A percentile compares a stretch with the other conserved stretches of the same genome.
Evolutionary conservation across 2,888 invertebrate species (phyloP).

Genomic region (Drosophila conformis): DNA sequence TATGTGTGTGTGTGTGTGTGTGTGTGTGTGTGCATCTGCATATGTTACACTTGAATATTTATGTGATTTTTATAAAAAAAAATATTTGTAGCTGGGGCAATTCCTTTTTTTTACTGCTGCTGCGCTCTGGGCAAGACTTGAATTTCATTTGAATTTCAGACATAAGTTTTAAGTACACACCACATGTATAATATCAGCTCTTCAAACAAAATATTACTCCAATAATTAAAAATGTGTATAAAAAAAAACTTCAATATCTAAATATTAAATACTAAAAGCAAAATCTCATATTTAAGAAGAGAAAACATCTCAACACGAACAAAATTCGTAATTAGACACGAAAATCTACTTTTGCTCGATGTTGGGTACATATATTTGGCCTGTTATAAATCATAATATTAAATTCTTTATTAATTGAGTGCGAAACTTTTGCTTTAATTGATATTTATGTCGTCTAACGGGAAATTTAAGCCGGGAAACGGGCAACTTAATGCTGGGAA

Average conservation of each 20-base stretch:
- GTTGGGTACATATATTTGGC: background rate
- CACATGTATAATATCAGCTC: background rate
- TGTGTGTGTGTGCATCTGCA: conserved; percentile 33
- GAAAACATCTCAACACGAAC: conserved; percentile 22
- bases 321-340: conserved; percentile 6
- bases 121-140: conserved; percentile 1
- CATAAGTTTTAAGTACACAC: background rate
- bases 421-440: conserved; percentile 56
- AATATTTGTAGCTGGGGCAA: conserved; percentile 26
- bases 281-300: background rate
- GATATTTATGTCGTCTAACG: conserved; percentile 56
- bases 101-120: background rate
- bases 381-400: conserved; percentile 43
- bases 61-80: conserved; percentile 56
- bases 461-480: conserved; percentile 10
- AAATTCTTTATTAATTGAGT: conserved; percentile 49
- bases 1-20: conserved; percentile 17
- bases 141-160: conserved; percentile 10
- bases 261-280: no score
- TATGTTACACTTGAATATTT: conserved; percentile 64
- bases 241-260: background rate
- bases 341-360: background rate
- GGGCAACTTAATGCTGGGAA: background rate
- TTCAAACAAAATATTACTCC: background rate
- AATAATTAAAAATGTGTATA: background rate